A percentile compares a stretch with the other conserved stretches of the same genome.
These are phyloP conservation scores for Zaprionus inermis DNA, from an alignment of 1,140 invertebrate genomes.

Conservation along the genomic window DNA sequence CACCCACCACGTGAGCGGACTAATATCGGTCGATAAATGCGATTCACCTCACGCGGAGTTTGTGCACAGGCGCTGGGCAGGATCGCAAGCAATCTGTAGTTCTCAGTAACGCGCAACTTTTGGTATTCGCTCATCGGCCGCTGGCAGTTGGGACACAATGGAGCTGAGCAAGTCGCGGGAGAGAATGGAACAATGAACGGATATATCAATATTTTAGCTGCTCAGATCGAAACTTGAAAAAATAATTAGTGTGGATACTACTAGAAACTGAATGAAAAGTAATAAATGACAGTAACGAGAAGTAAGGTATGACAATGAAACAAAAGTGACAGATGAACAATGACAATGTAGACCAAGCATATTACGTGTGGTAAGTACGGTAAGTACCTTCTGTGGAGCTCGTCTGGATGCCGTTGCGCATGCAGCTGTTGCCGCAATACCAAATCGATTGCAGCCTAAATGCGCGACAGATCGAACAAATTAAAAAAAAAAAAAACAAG, in stretches of 20 bases:
- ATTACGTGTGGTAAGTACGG: neutral
- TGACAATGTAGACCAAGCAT: neutral
- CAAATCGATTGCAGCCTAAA: conserved; percentile 75
- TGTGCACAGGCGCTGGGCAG: conserved; percentile 50
- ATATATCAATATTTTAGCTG: neutral
- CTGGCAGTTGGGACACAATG: conserved; percentile 64
- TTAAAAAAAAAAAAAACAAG: too few species aligned
- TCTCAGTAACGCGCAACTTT: conserved; percentile 64
- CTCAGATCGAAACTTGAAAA: neutral
- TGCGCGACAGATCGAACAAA: neutral
- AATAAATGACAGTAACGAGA: neutral
- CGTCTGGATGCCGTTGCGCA: conserved; percentile 74
- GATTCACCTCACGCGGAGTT: conserved; percentile 38
- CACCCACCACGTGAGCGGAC: conserved; percentile 57
- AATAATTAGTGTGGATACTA: neutral
- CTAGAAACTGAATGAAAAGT: neutral
- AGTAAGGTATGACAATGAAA: neutral
- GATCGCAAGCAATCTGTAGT: conserved; percentile 55
- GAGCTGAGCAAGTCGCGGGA: conserved; percentile 45
- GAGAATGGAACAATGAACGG: neutral
- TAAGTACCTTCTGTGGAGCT: conserved; percentile 72
- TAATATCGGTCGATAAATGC: conserved; percentile 54
- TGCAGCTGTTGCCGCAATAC: conserved; percentile 72
- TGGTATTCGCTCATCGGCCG: conserved; percentile 75
- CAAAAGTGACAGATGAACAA: neutral